Conservation (phyloP, 2,888 invertebrate genomes). For the Subacronicta megacephala region DNA sequence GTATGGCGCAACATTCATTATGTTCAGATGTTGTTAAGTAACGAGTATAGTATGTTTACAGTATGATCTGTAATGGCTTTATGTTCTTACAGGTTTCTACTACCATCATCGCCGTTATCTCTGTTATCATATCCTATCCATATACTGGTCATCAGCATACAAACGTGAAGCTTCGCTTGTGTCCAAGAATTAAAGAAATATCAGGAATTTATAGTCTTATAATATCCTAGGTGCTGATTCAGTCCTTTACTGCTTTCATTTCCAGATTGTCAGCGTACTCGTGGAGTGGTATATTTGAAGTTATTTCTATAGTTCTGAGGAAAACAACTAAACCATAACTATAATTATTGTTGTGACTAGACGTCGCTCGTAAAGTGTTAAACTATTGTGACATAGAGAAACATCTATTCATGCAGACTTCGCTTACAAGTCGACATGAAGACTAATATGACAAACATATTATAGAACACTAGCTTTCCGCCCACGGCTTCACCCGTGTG, state of each 20-base stretch:
- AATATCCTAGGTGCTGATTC: not conserved
- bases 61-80: not conserved
- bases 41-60: no score
- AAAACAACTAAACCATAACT: not conserved
- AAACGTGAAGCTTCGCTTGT: not conserved
- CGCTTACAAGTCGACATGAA: no score
- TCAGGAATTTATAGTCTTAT: not conserved
- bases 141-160: no score
- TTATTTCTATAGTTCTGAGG: not conserved
- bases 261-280: no score
- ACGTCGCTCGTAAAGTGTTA: not conserved
- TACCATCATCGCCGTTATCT: no score
- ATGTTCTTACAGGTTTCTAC: no score
- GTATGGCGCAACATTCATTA: not conserved
- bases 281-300: no score
- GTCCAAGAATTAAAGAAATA: no score
- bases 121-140: no score
- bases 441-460: conserved; percentile 8
- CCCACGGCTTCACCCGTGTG: no score
- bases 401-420: conserved; percentile 1
- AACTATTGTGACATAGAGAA: not conserved
- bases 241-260: not conserved
- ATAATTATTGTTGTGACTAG: not conserved
- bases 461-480: no score
- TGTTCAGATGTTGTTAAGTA: not conserved